A percentile compares a stretch with the other conserved stretches of the same genome.
Conservation (phyloP, 2,888 invertebrate species). For the Pogonocherus hispidulus region DNA sequence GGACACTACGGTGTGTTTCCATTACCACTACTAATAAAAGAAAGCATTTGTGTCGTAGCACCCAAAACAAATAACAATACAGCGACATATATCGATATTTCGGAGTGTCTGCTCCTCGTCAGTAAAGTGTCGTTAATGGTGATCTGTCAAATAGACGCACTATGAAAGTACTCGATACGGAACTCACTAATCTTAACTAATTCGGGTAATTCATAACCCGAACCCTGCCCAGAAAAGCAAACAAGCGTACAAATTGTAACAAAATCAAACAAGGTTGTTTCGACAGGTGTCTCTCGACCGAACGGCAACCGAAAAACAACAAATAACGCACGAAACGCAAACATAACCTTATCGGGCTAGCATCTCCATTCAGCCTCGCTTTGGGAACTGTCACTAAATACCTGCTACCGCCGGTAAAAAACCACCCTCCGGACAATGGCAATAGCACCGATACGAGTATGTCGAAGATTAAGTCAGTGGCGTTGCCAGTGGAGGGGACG, state of each 20-base stretch:
- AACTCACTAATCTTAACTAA: no score
- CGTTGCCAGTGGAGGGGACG: no score
- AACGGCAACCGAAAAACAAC: conserved; percentile 49
- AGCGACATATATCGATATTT: no score
- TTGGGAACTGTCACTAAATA: conserved; percentile 52
- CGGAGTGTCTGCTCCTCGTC: no score
- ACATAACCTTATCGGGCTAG: conserved; percentile 51
- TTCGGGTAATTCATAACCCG: no score
- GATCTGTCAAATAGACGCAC: no score
- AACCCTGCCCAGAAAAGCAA: conserved; percentile 3
- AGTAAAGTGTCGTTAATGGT: no score
- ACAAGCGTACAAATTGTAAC: conserved; percentile 19
- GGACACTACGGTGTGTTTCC: no score
- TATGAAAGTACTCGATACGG: no score
- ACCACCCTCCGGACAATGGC: conserved; percentile 25
- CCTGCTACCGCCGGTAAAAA: conserved; percentile 40
- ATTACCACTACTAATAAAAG: no score
- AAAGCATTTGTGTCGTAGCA: no score
- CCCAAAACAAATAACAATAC: no score
- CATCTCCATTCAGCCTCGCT: conserved; percentile 44
- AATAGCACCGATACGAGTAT: conserved; percentile 14
- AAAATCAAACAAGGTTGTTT: conserved; percentile 39
- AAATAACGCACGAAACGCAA: conserved; percentile 47
- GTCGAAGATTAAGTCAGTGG: conserved; percentile 31
- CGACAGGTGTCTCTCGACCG: conserved; percentile 51